Percentiles rank a stretch among this genome's conserved stretches.
phyloP scores from a whole-genome alignment of 2,113 vertebrate species.

The Syngnathus floridae region DNA sequence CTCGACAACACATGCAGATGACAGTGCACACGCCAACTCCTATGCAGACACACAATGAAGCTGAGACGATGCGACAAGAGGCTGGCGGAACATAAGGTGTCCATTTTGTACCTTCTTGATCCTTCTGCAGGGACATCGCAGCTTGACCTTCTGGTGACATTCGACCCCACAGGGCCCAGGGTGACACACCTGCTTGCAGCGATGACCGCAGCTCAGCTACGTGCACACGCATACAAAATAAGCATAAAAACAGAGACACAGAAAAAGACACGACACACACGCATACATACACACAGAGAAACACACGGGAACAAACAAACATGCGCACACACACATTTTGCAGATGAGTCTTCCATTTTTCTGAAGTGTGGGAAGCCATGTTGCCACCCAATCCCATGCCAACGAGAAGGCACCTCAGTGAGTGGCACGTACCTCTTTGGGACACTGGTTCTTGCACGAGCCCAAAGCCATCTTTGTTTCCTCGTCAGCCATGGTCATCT shows the following conservation, averaged over 20 bases:
- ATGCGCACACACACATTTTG: constrained; percentile 3
- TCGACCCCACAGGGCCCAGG: constrained; percentile 76
- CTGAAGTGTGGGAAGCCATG: neutral
- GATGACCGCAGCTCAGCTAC: constrained; percentile 86
- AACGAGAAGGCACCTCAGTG: neutral
- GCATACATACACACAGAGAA: no score
- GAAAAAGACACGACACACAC: no score
- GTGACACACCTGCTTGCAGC: constrained; percentile 88
- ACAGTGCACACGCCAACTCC: constrained; percentile 79
- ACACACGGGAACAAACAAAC: constrained; percentile 5
- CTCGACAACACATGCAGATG: constrained; percentile 67
- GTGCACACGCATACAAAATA: no score
- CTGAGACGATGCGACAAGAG: neutral
- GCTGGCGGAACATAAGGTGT: neutral
- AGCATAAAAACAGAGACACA: no score
- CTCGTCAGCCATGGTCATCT: constrained; percentile 71
- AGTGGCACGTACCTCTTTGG: constrained; percentile 79
- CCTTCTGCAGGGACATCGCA: constrained; percentile 88
- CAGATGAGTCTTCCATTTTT: neutral
- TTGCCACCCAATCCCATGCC: neutral
- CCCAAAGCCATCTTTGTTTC: constrained; percentile 70
- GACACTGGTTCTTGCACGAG: constrained; percentile 95
- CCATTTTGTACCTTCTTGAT: constrained; percentile 80
- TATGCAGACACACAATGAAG: constrained; percentile 40
- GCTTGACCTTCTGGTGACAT: constrained; percentile 88